Conservation (phyloP, 1,140 invertebrate genomes). For the Drosophila nikananu region DNA sequence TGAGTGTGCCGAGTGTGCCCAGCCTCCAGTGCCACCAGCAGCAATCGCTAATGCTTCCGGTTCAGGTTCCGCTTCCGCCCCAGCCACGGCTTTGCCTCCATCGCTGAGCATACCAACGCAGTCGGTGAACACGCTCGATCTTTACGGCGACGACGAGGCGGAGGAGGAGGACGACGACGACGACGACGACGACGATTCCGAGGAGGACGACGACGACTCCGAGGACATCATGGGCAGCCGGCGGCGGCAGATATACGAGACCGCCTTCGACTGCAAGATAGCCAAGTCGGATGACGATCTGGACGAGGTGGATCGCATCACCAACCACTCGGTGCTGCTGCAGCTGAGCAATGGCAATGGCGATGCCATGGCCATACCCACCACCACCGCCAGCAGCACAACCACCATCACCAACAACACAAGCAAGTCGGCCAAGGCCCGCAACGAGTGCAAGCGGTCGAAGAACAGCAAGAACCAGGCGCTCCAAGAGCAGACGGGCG, state of each 20-base stretch:
- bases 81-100: neutral
- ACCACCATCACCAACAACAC: neutral
- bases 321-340: conserved; percentile 91
- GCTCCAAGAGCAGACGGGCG: conserved; percentile 67
- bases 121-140: conserved; percentile 39
- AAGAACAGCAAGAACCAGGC: conserved; percentile 84
- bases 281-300: conserved; percentile 93
- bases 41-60: conserved; percentile 5
- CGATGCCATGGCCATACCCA: conserved; percentile 4
- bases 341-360: conserved; percentile 86
- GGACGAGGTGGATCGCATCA: conserved; percentile 92
- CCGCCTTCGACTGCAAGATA: conserved; percentile 95
- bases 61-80: conserved; percentile 4
- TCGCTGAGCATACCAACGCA: conserved; percentile 12
- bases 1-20: conserved; percentile 86
- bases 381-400: neutral
- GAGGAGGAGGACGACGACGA: conserved; percentile 7
- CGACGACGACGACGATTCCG: conserved; percentile 14
- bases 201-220: conserved; percentile 32
- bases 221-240: conserved; percentile 82
- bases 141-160: conserved; percentile 39
- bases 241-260: conserved; percentile 92
- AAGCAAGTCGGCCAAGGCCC: conserved; percentile 31
- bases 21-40: conserved; percentile 51
- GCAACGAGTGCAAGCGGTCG: conserved; percentile 73